These are phyloP conservation scores for Scaptomyza cyrtandrae DNA, from an alignment of 2,888 invertebrate species.

Conservation along the genomic window DNA sequence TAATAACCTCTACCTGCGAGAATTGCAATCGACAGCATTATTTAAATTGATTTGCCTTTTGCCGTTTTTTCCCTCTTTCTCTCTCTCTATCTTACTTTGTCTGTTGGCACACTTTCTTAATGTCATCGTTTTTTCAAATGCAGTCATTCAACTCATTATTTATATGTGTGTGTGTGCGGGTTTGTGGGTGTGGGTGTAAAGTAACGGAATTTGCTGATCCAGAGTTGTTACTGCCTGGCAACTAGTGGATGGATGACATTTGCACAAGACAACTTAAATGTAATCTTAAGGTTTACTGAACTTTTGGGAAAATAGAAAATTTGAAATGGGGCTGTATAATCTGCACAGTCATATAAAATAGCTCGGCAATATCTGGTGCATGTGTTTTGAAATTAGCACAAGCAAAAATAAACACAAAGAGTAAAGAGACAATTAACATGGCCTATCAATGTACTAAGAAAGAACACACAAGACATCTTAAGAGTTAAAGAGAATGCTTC, in stretches of 20 bases:
- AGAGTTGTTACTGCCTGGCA: slow-evolving; percentile 20
- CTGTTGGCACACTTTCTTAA: slow-evolving; percentile 12
- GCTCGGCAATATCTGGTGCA: slow-evolving; percentile 3
- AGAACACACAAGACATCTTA: slow-evolving; percentile 9
- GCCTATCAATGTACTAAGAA: slow-evolving; percentile 1
- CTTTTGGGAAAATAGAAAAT: slow-evolving; percentile 4
- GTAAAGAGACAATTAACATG: slow-evolving; percentile 9
- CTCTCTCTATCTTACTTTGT: neutral
- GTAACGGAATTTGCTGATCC: slow-evolving; percentile 33
- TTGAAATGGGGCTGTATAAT: slow-evolving; percentile 7
- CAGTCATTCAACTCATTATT: slow-evolving; percentile 37
- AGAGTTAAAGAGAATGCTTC: slow-evolving; percentile 12
- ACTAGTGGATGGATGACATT: slow-evolving; percentile 38
- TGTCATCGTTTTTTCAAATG: slow-evolving; percentile 36
- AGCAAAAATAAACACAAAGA: slow-evolving; percentile 22
- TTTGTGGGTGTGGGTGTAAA: neutral
- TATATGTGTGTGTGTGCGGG: neutral
- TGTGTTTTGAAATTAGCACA: slow-evolving; percentile 13
- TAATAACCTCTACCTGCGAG: neutral
- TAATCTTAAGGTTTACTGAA: neutral
- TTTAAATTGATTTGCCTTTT: slow-evolving; percentile 20
- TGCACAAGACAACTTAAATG: slow-evolving; percentile 13
- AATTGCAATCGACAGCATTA: slow-evolving; percentile 31
- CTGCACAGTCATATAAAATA: neutral
- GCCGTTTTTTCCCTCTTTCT: neutral